These are phyloP conservation scores for Busseola fusca DNA, from an alignment of 2,888 invertebrate genomes.

Conservation along the genomic window DNA sequence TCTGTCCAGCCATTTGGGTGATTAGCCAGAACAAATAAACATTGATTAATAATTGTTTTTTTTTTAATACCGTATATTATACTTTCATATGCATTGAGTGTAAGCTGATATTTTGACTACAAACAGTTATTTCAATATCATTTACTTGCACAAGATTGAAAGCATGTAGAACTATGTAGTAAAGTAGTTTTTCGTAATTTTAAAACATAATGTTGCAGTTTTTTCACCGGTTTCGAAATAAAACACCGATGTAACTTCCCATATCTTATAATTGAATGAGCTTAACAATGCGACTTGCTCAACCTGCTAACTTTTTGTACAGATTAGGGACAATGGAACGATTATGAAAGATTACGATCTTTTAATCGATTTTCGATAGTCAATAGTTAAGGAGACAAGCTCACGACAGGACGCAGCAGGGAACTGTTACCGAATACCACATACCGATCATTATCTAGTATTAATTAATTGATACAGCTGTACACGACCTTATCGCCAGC, in stretches of 20 bases:
- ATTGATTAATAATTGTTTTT: neutral
- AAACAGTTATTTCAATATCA: neutral
- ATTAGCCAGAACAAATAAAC: neutral
- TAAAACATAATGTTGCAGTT: constrained; percentile 6
- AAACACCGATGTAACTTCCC: constrained; percentile 23
- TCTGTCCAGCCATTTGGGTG: neutral
- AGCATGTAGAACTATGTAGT: neutral
- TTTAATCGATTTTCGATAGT: constrained; percentile 59
- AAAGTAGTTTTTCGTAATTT: constrained; percentile 7
- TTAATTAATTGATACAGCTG: constrained; percentile 73
- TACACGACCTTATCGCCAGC: constrained; percentile 55
- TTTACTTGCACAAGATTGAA: neutral
- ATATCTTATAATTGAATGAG: constrained; percentile 45
- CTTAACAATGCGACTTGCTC: constrained; percentile 44
- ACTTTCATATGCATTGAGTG: neutral
- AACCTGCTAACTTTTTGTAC: constrained; percentile 45
- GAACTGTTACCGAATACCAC: constrained; percentile 54
- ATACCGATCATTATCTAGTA: constrained; percentile 69
- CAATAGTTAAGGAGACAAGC: constrained; percentile 55
- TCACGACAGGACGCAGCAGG: constrained; percentile 64
- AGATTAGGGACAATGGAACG: constrained; percentile 53
- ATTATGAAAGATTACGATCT: constrained; percentile 64
- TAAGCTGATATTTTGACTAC: neutral
- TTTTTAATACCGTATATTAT: neutral
- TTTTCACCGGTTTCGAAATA: constrained; percentile 30